Evolutionary conservation across 2,113 vertebrate species (phyloP).

Genomic region (Lota lota): DNA sequence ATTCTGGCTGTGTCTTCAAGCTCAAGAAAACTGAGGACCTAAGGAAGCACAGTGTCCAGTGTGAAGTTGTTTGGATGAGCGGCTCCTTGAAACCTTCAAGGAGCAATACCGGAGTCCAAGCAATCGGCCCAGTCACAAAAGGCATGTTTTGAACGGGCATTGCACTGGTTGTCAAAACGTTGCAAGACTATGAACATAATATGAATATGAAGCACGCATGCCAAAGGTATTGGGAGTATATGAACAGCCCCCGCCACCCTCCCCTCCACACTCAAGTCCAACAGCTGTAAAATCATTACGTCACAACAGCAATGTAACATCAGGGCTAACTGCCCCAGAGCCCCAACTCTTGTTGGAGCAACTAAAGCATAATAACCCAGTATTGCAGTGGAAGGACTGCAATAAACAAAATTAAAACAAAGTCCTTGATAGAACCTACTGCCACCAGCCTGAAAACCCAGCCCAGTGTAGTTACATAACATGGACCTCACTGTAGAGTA

Average conservation of each 20-base stretch:
- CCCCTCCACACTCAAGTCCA: neutral
- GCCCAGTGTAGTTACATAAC: neutral
- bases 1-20: too few relatives aligned
- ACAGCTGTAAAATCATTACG: neutral
- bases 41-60: too few relatives aligned
- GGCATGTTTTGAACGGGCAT: too few relatives aligned
- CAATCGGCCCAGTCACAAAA: too few relatives aligned
- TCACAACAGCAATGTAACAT: neutral
- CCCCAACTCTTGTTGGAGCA: neutral
- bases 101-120: too few relatives aligned
- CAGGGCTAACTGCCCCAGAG: neutral
- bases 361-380: neutral
- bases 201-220: neutral
- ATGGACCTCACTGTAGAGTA: too few relatives aligned
- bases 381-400: too few relatives aligned
- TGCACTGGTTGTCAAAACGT: too few relatives aligned
- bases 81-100: too few relatives aligned
- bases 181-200: neutral
- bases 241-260: neutral
- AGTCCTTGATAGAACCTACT: neutral
- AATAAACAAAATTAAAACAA: neutral
- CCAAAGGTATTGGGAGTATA: neutral
- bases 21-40: too few relatives aligned
- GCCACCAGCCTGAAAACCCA: neutral
- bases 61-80: too few relatives aligned